A percentile compares a stretch with the other conserved stretches of the same genome.
Evolutionary conservation across 2,113 vertebrate genomes (phyloP).

Genomic region (Anoura caudifer): DNA sequence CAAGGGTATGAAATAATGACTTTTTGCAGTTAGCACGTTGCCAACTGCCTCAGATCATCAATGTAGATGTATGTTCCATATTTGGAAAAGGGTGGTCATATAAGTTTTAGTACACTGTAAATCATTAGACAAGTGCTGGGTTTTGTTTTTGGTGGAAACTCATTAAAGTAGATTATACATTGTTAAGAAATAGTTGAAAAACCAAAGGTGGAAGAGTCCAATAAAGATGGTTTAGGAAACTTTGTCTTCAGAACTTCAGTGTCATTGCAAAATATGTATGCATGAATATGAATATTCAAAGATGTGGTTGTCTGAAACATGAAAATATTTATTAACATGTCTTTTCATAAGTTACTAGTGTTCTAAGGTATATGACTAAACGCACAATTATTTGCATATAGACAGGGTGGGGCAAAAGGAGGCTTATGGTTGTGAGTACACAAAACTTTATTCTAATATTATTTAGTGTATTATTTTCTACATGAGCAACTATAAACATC

Average conservation of each 20-base stretch:
- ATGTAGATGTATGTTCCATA: not conserved
- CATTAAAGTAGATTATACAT: not conserved
- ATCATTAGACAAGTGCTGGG: not conserved
- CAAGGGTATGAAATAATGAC: not conserved
- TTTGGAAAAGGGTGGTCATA: not conserved
- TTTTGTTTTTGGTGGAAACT: not conserved
- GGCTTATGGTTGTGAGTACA: too few species aligned
- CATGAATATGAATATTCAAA: not conserved
- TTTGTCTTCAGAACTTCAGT: not conserved
- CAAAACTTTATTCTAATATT: too few species aligned
- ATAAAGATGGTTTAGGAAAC: not conserved
- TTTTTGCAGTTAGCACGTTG: not conserved
- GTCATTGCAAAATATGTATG: not conserved
- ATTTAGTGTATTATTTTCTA: too few species aligned
- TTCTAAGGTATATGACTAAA: not conserved
- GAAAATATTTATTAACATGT: not conserved
- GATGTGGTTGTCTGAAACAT: not conserved
- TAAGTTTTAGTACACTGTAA: not conserved
- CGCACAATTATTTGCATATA: not conserved
- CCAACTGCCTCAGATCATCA: not conserved
- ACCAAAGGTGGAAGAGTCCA: not conserved
- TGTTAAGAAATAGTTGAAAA: constrained; percentile 19
- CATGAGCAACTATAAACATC: not conserved
- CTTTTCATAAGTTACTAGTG: not conserved
- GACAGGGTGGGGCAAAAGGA: too few species aligned